phyloP scores from a whole-genome alignment of 2,888 invertebrate genomes.

The Drosophila helvetica region DNA sequence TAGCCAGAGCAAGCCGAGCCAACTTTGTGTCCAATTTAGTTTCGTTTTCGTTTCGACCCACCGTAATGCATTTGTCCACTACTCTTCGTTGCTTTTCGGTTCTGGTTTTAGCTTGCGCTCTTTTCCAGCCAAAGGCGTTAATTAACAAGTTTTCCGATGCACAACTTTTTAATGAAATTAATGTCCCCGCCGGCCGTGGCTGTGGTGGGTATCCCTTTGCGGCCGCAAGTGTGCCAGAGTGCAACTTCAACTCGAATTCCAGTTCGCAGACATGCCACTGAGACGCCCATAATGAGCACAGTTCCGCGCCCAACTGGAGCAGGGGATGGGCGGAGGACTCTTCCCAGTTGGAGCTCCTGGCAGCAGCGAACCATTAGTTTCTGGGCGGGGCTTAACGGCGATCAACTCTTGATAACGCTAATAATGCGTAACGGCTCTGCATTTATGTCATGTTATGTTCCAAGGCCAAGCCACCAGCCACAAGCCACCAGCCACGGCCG shows the following conservation, averaged over 20 bases:
- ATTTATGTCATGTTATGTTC: slow-evolving; percentile 69
- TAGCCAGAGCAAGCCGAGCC: not conserved
- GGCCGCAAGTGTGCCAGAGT: slow-evolving; percentile 10
- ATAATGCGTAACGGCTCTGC: slow-evolving; percentile 40
- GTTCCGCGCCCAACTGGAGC: not conserved
- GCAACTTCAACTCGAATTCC: slow-evolving; percentile 42
- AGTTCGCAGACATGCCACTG: slow-evolving; percentile 30
- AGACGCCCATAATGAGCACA: slow-evolving; percentile 32
- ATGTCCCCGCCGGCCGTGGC: slow-evolving; percentile 9
- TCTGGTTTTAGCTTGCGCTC: slow-evolving; percentile 6
- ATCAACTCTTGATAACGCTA: slow-evolving; percentile 32
- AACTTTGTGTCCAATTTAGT: slow-evolving; percentile 14
- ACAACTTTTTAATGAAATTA: slow-evolving; percentile 68
- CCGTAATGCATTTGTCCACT: slow-evolving; percentile 10
- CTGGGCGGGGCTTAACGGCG: slow-evolving; percentile 35
- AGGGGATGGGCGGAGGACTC: not conserved
- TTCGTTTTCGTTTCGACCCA: not conserved
- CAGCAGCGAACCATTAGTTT: slow-evolving; percentile 20
- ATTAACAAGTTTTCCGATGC: slow-evolving; percentile 56
- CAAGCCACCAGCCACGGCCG: slow-evolving; percentile 25
- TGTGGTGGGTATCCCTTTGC: too few species aligned
- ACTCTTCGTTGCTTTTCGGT: not conserved
- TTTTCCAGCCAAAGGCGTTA: slow-evolving; percentile 18
- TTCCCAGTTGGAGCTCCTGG: not conserved
- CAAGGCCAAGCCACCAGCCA: slow-evolving; percentile 34